Evolutionary conservation across 2,888 invertebrate species (phyloP), one percentile per base, ranked within the genome.

Genomic region (Choreutis nemorana): DNA sequence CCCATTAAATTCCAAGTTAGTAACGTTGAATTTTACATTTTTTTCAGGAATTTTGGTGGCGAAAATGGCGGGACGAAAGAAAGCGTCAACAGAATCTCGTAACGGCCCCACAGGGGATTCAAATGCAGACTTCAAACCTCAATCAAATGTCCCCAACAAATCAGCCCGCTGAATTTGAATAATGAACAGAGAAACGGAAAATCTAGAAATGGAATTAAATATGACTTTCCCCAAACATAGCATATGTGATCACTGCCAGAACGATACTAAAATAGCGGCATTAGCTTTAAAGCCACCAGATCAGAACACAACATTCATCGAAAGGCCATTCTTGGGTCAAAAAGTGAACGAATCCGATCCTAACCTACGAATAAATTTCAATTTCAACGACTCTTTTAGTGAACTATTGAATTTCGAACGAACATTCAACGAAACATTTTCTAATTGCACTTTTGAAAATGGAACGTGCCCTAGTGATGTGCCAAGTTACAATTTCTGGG

Each of bases 401-500:
- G 61, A 50, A 24, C 36, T 54, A 10, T 56, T 50, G 32, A 41
- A 39, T 28, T 33, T 45, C 29, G 46, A 48, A 21, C 37, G 47
- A 36, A 47, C 45, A 18, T 30, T 48, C n/a, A 55, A 56, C 32
- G 57, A 42, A 31, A 52, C 49, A 12, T 39, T 62, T 39, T 52
- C 49, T 8, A 72, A 71, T 42, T 62, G 63, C 45, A 59, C 60
- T n/a, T 55, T 55, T 25, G 58, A 45, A 40, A 70, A 66, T 44
- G 61, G 56, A 44, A 70, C 68, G 37, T 64, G 66, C 51, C 37
- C 32, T 9, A 60, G 64, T 61, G 64, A 67, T 35, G 65, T 60
- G 48, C 41, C 44, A 16, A 73, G 70, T 44, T 87, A 87, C 53
- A 92, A 91, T 68, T 89, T 89, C 61, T 93, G 92, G 93, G 92